Base-by-base conservation (phyloP, 1,140 invertebrate species). In the Caerostris darwini region DNA sequence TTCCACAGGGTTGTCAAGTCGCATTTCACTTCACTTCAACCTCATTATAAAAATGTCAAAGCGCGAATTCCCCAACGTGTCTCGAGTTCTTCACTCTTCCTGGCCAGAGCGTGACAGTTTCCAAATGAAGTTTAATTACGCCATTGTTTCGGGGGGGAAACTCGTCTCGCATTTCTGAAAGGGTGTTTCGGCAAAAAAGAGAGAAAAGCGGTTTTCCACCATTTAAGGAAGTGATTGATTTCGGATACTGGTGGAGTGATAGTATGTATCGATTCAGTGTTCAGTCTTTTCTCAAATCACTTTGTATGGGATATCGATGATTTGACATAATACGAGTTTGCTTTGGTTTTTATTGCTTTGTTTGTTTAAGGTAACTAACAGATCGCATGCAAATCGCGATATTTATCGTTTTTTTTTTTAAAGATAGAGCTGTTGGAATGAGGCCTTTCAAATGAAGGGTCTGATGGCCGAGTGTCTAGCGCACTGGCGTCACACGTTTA, bases 111-210 rank as follows among this genome's bases (percentile, higher is more conserved):
- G 6, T 77, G 69, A 34, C 69, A 77, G 69, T 50, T 77, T 50
- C 69, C 3, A 77, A 77, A 77, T 77, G 19, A 77, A 77, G 69
- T 77, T 77, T 77, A 77, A 77, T 77, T 77, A 77, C 19, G 5
- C 8, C 69, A 8, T 77, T 34, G 19, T 7, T 34, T 34, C 4
- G 19, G 69, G 1, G 34, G 19, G 19, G 50, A 34, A 10, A 3
- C 3, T 6, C 19, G 3, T 71, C 34, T 77, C 19, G 12, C 3
- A 3, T 77, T 77, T 77, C 69, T 50, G 10, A 3, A 3, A 3
- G 5, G 6, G 34, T 19, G 3, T 77, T 10, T 8, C 10, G 3
- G 34, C 34, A 34, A 34, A 34, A 34, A n/a, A 71, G 34, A 8
- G 19, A 3, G 19, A 77, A 77, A 77, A 77, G 10, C 34, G 0